Evolutionary conservation across 2,888 invertebrate genomes (phyloP), one percentile per base, ranked within the genome.

Genomic region (Parnassius mnemosyne): DNA sequence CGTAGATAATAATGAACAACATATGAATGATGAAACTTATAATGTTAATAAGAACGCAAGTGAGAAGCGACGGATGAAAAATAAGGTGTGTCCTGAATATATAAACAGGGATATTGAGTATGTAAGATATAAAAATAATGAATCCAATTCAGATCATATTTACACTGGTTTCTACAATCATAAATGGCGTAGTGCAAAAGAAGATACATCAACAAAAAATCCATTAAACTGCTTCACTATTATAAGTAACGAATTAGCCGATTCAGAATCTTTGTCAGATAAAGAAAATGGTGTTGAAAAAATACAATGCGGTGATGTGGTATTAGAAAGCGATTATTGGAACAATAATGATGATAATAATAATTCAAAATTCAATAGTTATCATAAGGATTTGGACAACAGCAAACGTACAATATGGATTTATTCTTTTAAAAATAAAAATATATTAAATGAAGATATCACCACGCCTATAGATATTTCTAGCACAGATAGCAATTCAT

Each of bases 371-470:
- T 68, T 73, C 12, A 64, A 75, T 25, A 71, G 69, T 0, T 78
- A 73, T 63, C 74, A 79, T 20, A 56, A 73, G 10, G 73, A 75
- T 52, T 47, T 65, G 13, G 73, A 78, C 10, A 56, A 66, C 9
- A 79, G 81, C 53, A 79, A 83, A 64, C 79, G 74, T 9, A 85
- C 82, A 3, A 74, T 87, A 64, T 85, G 83, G 80, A 86, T 88
- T 53, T 88, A 88, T 70, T 88, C 88, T 2, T 85, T 79, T 63
- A 83, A 84, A 74, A 88, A 89, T 66, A 80, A 77, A 60, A 77
- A 71, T n/a, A 66, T 76, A 5, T 64, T 85, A 25, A 64, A 74
- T n/a, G 81, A 85, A 52, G 71, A 80, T 51, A 76, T 79, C 63
- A 73, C 71, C 53, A 76, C 79, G 57, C 57, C 77, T 13, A 67